These are phyloP conservation scores for Oryzaephilus surinamensis DNA, from an alignment of 1,140 invertebrate genomes.

Conservation along the genomic window DNA sequence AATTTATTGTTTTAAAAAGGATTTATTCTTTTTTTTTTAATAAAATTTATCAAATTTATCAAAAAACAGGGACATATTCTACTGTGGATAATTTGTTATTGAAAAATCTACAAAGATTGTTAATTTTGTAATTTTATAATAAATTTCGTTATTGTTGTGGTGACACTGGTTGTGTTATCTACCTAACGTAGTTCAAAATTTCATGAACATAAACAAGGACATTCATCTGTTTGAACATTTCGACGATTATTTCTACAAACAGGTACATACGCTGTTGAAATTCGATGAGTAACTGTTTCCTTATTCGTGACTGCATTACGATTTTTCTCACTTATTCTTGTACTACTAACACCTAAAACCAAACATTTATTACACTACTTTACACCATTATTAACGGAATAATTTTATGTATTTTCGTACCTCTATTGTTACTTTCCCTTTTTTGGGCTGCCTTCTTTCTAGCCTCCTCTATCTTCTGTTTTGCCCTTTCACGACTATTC, in stretches of 20 bases:
- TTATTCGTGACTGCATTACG: neutral
- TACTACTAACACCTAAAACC: neutral
- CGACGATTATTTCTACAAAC: constrained; percentile 30
- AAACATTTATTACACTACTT: neutral
- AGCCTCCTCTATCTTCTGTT: constrained; percentile 20
- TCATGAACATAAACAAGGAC: constrained; percentile 35
- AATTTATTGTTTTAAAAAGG: too few species aligned
- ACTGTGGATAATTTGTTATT: too few species aligned
- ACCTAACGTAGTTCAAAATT: constrained; percentile 28
- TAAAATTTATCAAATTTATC: too few species aligned
- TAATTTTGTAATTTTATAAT: too few species aligned
- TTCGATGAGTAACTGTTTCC: constrained; percentile 17
- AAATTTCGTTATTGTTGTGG: too few species aligned
- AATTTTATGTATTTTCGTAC: too few species aligned
- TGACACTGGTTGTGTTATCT: too few species aligned
- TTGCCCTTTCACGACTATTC: constrained; percentile 22
- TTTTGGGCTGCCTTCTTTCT: constrained; percentile 16
- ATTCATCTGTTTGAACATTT: constrained; percentile 24
- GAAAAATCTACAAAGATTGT: too few species aligned
- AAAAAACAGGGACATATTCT: too few species aligned
- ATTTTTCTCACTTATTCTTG: constrained; percentile 1
- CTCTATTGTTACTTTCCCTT: constrained; percentile 21
- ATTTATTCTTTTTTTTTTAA: too few species aligned
- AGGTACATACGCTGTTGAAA: constrained; percentile 35
- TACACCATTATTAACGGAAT: neutral